Conservation (phyloP, 2,888 invertebrate species). For the Odontomyia ornata region DNA sequence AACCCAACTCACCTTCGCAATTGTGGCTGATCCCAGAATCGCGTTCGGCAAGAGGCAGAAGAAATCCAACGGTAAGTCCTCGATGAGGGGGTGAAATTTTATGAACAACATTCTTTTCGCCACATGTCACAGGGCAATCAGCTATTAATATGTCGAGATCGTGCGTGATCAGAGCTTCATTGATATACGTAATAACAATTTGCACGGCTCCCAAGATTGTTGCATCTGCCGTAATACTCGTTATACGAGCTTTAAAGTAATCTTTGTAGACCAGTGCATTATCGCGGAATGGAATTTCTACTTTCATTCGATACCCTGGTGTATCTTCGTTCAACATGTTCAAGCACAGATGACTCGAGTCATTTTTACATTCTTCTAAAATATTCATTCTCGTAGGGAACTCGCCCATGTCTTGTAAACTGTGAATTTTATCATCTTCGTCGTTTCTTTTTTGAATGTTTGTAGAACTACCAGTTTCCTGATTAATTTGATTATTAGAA, state of each 20-base stretch:
- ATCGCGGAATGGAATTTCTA: slow-evolving; percentile 58
- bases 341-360: slow-evolving; percentile 54
- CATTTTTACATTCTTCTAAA: slow-evolving; percentile 54
- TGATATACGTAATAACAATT: slow-evolving; percentile 56
- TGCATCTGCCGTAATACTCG: slow-evolving; percentile 56
- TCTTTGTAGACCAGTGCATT: slow-evolving; percentile 53
- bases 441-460: slow-evolving; percentile 31
- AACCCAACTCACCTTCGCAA: slow-evolving; percentile 56
- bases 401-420: slow-evolving; percentile 52
- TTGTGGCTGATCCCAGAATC: slow-evolving; percentile 51
- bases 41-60: slow-evolving; percentile 55
- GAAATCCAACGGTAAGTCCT: slow-evolving; percentile 55
- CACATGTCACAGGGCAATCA: slow-evolving; percentile 54
- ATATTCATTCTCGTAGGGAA: slow-evolving; percentile 53
- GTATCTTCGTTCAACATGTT: slow-evolving; percentile 56
- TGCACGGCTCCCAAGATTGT: slow-evolving; percentile 57
- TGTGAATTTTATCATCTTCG: slow-evolving; percentile 48
- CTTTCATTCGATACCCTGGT: slow-evolving; percentile 57
- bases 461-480: not conserved
- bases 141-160: slow-evolving; percentile 54
- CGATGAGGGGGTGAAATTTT: slow-evolving; percentile 55
- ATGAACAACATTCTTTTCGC: slow-evolving; percentile 52
- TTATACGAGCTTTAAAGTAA: slow-evolving; percentile 53
- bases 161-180: slow-evolving; percentile 53
- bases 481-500: not conserved